phyloP scores from a whole-genome alignment of 2,113 vertebrate genomes.

The Oxygymnocypris stewartii region DNA sequence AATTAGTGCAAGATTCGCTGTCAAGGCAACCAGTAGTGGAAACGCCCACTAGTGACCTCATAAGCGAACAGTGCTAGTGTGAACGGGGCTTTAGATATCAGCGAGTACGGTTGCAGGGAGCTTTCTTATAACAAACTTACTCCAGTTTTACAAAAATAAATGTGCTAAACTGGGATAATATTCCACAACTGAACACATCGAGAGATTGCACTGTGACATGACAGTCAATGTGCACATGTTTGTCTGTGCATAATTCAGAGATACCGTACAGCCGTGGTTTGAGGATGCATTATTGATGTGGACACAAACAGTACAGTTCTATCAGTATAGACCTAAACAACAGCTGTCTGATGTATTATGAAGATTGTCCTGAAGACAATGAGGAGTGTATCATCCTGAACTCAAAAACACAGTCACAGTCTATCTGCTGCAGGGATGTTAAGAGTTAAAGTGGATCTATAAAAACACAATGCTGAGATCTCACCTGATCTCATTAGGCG shows the following conservation, averaged over 20 bases:
- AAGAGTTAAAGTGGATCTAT: background rate
- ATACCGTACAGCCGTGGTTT: conserved; percentile 28
- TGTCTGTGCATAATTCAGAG: conserved; percentile 64
- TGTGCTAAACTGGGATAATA: background rate
- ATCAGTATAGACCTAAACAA: conserved; percentile 52
- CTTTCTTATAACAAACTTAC: background rate
- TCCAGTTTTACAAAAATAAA: background rate
- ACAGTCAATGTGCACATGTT: background rate
- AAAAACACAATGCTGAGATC: conserved; percentile 15
- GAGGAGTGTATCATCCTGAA: background rate
- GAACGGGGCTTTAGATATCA: background rate
- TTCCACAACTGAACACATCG: background rate
- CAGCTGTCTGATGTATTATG: conserved; percentile 38
- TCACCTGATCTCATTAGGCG: conserved; percentile 97
- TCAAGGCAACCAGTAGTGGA: no score
- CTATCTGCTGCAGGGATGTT: background rate
- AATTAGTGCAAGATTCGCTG: no score
- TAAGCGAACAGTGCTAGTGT: no score
- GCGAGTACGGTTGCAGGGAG: background rate
- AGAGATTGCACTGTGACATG: background rate
- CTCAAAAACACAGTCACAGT: background rate
- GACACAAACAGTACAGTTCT: conserved; percentile 39
- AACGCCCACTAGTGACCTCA: no score
- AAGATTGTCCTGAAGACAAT: background rate
- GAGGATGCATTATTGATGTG: conserved; percentile 63